These are phyloP conservation scores for Nemotelus pantherinus DNA, from an alignment of 2,888 invertebrate species.

Conservation along the genomic window DNA sequence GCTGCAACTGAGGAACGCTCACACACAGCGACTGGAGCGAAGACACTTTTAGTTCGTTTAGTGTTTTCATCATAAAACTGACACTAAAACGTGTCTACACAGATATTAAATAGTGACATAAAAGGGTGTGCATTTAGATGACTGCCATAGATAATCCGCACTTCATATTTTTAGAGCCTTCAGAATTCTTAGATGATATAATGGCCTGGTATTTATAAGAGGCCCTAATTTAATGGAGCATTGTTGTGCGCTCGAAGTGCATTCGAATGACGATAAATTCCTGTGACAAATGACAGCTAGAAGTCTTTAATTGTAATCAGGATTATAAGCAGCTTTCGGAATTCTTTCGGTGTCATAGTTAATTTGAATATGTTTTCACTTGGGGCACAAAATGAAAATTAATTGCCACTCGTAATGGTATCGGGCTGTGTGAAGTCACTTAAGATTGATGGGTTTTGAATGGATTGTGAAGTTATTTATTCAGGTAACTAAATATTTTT, in stretches of 20 bases:
- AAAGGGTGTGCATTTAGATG: conserved; percentile 31
- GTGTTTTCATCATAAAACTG: conserved; percentile 33
- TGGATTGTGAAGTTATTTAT: too few species aligned
- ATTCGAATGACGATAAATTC: background rate
- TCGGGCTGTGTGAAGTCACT: too few species aligned
- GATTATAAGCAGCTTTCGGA: background rate
- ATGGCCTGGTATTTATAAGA: background rate
- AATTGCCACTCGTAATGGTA: too few species aligned
- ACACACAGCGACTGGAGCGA: background rate
- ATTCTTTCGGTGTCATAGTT: too few species aligned
- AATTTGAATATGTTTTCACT: too few species aligned
- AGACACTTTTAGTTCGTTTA: conserved; percentile 23
- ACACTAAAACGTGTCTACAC: conserved; percentile 33
- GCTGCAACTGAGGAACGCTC: conserved; percentile 11
- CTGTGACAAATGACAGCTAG: background rate
- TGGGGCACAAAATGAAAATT: too few species aligned
- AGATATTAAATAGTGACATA: conserved; percentile 29
- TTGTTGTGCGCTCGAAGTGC: background rate
- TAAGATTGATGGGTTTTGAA: too few species aligned
- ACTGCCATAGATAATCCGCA: background rate
- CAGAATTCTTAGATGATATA: background rate
- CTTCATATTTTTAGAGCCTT: conserved; percentile 14
- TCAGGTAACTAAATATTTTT: too few species aligned
- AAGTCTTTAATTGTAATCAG: background rate
- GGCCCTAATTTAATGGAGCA: background rate